Base-by-base conservation (phyloP, 1,140 invertebrate genomes). In the Drosophila bocki region DNA sequence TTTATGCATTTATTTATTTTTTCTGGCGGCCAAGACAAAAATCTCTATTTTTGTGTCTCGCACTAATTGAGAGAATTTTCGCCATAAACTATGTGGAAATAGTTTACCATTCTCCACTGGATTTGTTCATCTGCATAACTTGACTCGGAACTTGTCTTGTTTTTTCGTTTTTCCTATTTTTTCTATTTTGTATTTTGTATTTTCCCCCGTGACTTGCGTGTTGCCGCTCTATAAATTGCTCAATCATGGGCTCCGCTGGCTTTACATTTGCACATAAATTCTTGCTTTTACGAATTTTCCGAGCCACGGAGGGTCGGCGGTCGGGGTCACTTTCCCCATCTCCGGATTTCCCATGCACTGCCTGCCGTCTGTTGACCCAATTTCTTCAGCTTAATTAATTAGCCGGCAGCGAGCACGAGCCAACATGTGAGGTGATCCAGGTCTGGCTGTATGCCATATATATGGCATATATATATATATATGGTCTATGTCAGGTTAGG, bases 361-460 rank as follows among this genome's bases (percentile, higher is more conserved):
- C 33, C 26, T 22, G 15, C 19, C 67, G 26, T 76, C 22, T 47
- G 56, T 71, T 87, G 84, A 87, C 84, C 84, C 62, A 87, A 84
- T 87, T 87, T 80, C 56, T 42, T 67, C 57, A 57, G 70, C 75
- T 71, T 87, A 87, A 87, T 87, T 87, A 87, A 87, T 87, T 87
- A 87, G 78, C 72, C 68, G 84, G 58, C 82, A 64, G 80, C 41
- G 63, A 63, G 70, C 83, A 87, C 80, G 80, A 71, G 61, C 71
- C 50, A 63, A 47, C 63, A 67, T 62, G 62, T 75, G 51, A 80
- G 80, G 47, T 62, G 63, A 47, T 63, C 58, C 54, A 42, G 53
- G 80, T 65, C 64, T 61, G 62, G 62, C 53, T 13, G 37, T n/a
- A 57, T 7, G 35, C n/a, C 17, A 22, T 56, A 56, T 56, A 54